Base-by-base conservation (phyloP, 2,888 invertebrate species). In the Lypha dubia region DNA sequence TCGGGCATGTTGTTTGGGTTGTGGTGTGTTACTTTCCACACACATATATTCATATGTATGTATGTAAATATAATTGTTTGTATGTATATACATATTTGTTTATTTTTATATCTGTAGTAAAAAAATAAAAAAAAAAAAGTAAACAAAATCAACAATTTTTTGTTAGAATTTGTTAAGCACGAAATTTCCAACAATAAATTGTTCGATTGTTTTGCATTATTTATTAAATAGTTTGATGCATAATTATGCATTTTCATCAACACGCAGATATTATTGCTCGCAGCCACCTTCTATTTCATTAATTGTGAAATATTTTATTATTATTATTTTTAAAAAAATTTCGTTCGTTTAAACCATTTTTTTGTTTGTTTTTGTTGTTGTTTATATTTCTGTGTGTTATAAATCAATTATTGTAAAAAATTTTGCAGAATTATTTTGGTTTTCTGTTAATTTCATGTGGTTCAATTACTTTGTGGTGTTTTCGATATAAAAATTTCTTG, bases 251-350 rank as follows among this genome's bases (percentile, higher is more conserved):
- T 62, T 87, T 88, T 88, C 88, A 91, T 91, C 92, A 92, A 91
- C 92, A 92, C 92, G 90, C 92, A 92, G 90, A 92, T 92, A 92
- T 92, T 92, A 92, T 92, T 92, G 92, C 92, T 92, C 92, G 92
- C 92, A 92, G 89, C 92, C 92, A 91, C 88, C 88, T 85, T 82
- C 79, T 83, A 60, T 79, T 86, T 73, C 76, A 67, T 63, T 41
- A 58, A 71, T 46, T 20, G 8, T 44, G 44, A 70, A 83, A 77
- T 67, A 73, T 51, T 56, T 53, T 9, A 13, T 35, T 15, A n/a
- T n/a, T 17, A 46, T 56, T 70, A 49, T 35, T 51, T 70, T 53
- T 67, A 51, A 7, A 24, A 46, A 56, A 65, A 63, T 46, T 60
- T 71, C 46, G 17, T 65, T 28, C 2, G 28, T 28, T 28, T 65